Percentiles rank a stretch among this genome's conserved stretches.
Conservation (phyloP, 2,113 vertebrate genomes). For the Dicentrarchus labrax region DNA sequence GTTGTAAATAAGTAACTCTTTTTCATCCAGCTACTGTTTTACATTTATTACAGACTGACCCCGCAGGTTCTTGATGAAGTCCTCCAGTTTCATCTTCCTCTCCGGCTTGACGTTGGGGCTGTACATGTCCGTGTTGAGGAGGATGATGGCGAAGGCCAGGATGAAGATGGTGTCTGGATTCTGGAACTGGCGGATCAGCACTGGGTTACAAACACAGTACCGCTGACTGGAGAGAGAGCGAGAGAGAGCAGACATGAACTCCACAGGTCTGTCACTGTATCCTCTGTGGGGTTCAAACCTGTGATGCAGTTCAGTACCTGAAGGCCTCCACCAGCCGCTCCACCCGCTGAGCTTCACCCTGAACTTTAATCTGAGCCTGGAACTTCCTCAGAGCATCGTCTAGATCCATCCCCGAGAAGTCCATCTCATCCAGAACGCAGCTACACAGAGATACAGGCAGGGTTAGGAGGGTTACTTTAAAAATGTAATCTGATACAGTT, state of each 20-base stretch:
- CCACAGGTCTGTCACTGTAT: background rate
- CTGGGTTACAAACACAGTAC: slow-evolving; percentile 96
- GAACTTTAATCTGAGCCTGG: slow-evolving; percentile 95
- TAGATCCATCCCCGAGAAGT: slow-evolving; percentile 95
- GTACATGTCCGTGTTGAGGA: slow-evolving; percentile 99
- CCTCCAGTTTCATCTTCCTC: slow-evolving; percentile 97
- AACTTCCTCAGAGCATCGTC: slow-evolving; percentile 95
- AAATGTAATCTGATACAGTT: too few relatives aligned
- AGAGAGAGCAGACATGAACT: background rate
- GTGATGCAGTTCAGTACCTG: slow-evolving; percentile 82
- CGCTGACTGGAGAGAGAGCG: slow-evolving; percentile 87
- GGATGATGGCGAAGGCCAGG: slow-evolving; percentile 97
- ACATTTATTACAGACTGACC: slow-evolving; percentile 77
- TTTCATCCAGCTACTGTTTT: background rate
- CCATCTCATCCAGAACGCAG: slow-evolving; percentile 97
- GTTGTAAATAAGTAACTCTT: background rate
- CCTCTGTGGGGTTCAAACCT: background rate
- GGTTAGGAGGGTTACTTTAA: too few relatives aligned
- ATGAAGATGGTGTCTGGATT: slow-evolving; percentile 99
- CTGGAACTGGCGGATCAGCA: slow-evolving; percentile 95
- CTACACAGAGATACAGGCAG: slow-evolving; percentile 70
- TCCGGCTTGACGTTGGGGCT: slow-evolving; percentile 96
- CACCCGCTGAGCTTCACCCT: slow-evolving; percentile 96
- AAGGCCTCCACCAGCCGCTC: slow-evolving; percentile 96
- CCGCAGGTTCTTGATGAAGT: slow-evolving; percentile 97